Evolutionary conservation across 2,888 invertebrate species (phyloP).

Genomic region (Andricus quercusramuli): DNA sequence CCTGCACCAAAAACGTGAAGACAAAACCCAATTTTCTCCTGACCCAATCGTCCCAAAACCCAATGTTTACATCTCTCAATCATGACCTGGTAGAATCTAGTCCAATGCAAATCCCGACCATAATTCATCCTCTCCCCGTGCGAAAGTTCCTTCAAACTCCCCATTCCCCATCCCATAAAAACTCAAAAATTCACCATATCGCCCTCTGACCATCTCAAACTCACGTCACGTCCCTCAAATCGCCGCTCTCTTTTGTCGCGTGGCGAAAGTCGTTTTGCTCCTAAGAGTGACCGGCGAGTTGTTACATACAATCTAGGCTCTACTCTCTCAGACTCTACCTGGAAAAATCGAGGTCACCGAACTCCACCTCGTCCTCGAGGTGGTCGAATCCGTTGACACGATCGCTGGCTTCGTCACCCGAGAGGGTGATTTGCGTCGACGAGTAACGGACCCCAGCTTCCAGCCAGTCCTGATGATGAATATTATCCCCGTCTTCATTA

Average conservation of each 20-base stretch:
- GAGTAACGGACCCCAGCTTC: slow-evolving; percentile 75
- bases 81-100: slow-evolving; percentile 27
- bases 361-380: slow-evolving; percentile 60
- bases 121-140: slow-evolving; percentile 45
- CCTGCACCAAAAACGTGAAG: background rate
- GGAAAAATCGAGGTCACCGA: slow-evolving; percentile 72
- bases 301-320: slow-evolving; percentile 12
- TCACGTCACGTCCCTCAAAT: slow-evolving; percentile 53
- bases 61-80: background rate
- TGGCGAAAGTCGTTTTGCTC: slow-evolving; percentile 59
- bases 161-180: background rate
- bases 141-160: slow-evolving; percentile 53
- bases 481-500: slow-evolving; percentile 68
- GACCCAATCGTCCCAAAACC: background rate
- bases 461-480: slow-evolving; percentile 75
- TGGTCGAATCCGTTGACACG: slow-evolving; percentile 63
- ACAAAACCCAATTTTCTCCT: background rate
- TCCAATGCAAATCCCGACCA: slow-evolving; percentile 46
- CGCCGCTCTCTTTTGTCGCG: slow-evolving; percentile 61
- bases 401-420: slow-evolving; percentile 65
- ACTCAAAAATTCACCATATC: slow-evolving; percentile 20
- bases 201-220: slow-evolving; percentile 41
- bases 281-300: slow-evolving; percentile 43
- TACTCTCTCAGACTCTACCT: slow-evolving; percentile 65
- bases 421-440: slow-evolving; percentile 74